Evolutionary conservation across 2,888 invertebrate genomes (phyloP).

Genomic region (Euclidia mi): DNA sequence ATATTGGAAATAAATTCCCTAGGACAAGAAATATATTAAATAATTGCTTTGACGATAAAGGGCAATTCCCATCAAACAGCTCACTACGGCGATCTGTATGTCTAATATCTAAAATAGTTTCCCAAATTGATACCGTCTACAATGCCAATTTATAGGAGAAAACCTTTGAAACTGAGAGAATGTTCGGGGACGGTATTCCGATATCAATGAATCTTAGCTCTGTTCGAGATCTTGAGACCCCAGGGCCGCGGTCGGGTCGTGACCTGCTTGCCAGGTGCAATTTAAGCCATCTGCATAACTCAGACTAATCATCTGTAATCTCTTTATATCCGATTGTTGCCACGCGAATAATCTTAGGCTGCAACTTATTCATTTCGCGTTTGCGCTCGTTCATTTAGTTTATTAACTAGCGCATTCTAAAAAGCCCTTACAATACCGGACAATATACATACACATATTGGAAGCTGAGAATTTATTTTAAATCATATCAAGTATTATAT

Average conservation of each 20-base stretch:
- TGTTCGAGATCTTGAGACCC: constrained; percentile 60
- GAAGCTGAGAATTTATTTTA: too few species aligned
- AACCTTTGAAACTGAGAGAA: constrained; percentile 58
- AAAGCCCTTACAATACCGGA: too few species aligned
- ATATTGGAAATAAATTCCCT: neutral
- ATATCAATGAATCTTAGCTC: constrained; percentile 68
- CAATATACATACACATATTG: too few species aligned
- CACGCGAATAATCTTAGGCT: too few species aligned
- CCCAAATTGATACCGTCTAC: constrained; percentile 43
- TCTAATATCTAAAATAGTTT: constrained; percentile 49
- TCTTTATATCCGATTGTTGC: neutral
- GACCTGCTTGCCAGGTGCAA: constrained; percentile 71
- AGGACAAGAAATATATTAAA: neutral
- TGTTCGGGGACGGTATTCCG: constrained; percentile 57
- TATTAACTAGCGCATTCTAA: too few species aligned
- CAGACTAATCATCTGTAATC: constrained; percentile 15
- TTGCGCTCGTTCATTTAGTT: too few species aligned
- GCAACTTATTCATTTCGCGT: too few species aligned
- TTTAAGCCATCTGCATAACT: constrained; percentile 49
- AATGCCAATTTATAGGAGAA: constrained; percentile 49
- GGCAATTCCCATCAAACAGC: constrained; percentile 14
- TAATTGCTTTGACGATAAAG: constrained; percentile 11
- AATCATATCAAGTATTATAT: too few species aligned
- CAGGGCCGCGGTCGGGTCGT: constrained; percentile 65
- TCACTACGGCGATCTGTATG: constrained; percentile 22